phyloP scores from a whole-genome alignment of 1,140 invertebrate species.

The Branchinecta lindahli region DNA sequence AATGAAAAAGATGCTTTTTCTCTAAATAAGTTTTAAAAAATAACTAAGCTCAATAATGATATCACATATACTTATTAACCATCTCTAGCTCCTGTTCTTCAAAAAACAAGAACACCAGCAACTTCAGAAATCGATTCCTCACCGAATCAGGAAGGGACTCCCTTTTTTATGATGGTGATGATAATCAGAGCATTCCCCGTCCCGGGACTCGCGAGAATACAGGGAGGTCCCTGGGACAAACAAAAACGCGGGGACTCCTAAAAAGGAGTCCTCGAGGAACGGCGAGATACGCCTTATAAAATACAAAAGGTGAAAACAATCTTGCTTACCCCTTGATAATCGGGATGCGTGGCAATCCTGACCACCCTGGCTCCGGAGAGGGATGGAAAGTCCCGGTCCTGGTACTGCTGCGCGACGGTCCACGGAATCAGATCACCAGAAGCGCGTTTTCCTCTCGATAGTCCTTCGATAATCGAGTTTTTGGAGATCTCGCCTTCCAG shows the following conservation, averaged over 20 bases:
- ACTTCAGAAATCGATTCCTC: too few species aligned
- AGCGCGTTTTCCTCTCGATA: constrained; percentile 70
- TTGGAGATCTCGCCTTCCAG: constrained; percentile 88
- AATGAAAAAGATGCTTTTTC: constrained; percentile 16
- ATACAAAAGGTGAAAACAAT: neutral
- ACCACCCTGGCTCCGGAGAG: constrained; percentile 82
- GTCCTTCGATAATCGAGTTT: constrained; percentile 52
- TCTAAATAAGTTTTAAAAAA: constrained; percentile 20
- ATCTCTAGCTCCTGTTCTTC: too few species aligned
- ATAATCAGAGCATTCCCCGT: too few species aligned
- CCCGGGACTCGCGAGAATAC: too few species aligned
- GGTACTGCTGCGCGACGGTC: constrained; percentile 91
- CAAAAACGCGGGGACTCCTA: too few species aligned
- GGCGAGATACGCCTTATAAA: too few species aligned
- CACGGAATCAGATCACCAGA: constrained; percentile 95
- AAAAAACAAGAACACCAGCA: too few species aligned
- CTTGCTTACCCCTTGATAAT: constrained; percentile 66
- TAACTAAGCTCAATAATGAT: constrained; percentile 18
- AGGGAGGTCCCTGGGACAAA: too few species aligned
- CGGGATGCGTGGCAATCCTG: constrained; percentile 93
- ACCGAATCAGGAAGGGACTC: too few species aligned
- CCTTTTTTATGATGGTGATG: too few species aligned
- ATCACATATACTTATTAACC: neutral
- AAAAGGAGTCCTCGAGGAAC: too few species aligned
- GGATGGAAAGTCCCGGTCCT: constrained; percentile 80